Evolutionary conservation across 2,113 vertebrate genomes (phyloP).

Genomic region (Choloepus hoffmanni): DNA sequence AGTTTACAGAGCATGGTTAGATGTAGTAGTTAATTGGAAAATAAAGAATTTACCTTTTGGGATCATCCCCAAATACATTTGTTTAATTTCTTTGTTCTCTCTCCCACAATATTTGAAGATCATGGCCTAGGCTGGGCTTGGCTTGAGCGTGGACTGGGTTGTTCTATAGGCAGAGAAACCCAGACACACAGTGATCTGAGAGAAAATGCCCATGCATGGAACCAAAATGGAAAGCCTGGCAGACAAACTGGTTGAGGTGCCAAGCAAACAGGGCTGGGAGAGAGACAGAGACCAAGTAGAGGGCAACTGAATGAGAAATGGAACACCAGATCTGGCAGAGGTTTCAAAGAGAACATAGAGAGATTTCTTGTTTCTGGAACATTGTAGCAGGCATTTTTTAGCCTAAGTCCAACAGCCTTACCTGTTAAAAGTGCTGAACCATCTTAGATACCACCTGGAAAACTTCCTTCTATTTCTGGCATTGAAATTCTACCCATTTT

Average conservation of each 20-base stretch:
- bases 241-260: neutral
- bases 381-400: neutral
- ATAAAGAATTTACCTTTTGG: neutral
- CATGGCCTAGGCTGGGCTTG: neutral
- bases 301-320: neutral
- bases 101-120: slow-evolving; percentile 6
- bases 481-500: slow-evolving; percentile 19
- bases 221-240: neutral
- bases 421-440: neutral
- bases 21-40: neutral
- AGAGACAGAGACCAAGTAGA: neutral
- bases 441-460: neutral
- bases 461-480: neutral
- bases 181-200: neutral
- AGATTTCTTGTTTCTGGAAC: neutral
- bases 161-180: neutral
- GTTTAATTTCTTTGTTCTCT: neutral
- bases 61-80: neutral
- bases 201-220: neutral
- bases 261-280: neutral
- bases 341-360: neutral
- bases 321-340: neutral
- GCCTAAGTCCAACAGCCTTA: neutral
- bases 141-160: neutral
- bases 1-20: neutral